Conservation (phyloP, 2,113 vertebrate genomes). For the Sus scrofa region T2T-Sscrofa CM000814.6:102219001-102219500, state of each 20-base stretch:
- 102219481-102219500: not conserved
- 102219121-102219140: constrained; percentile 59
- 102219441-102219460: not conserved
- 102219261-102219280: constrained; percentile 58
- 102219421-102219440: not conserved
- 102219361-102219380: constrained; percentile 12
- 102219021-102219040: constrained; percentile 75
- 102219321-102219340: not conserved
- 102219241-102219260: constrained; percentile 50
- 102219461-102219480: not conserved
- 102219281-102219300: constrained; percentile 43
- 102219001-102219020: constrained; percentile 69
- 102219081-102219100: constrained; percentile 71
- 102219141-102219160: constrained; percentile 24
- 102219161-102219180: constrained; percentile 70
- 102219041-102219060: constrained; percentile 77
- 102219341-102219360: constrained; percentile 49
- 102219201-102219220: constrained; percentile 3
- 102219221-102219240: constrained; percentile 41
- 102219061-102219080: constrained; percentile 47
- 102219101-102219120: constrained; percentile 73
- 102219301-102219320: constrained; percentile 47
- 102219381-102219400: not conserved
- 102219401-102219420: not conserved
- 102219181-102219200: constrained; percentile 62